These are phyloP conservation scores for Poecile montanus DNA, from an alignment of 2,797 vertebrate genomes.

Conservation along the genomic window DNA sequence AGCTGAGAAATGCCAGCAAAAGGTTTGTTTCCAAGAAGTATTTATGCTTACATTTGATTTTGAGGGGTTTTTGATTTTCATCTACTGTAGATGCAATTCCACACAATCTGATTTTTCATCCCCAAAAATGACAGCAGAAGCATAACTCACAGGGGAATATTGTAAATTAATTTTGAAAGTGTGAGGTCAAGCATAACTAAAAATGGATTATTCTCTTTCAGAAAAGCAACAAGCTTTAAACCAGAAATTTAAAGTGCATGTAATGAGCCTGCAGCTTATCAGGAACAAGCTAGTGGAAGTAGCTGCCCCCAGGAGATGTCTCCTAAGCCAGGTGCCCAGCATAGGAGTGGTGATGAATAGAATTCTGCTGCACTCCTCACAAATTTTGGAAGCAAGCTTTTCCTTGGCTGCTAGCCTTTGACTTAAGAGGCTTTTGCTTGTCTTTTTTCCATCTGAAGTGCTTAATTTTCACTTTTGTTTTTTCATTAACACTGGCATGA, in stretches of 20 bases:
- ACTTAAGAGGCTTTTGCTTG: background rate
- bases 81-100: slow-evolving; percentile 33
- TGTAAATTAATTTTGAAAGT: slow-evolving; percentile 36
- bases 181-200: slow-evolving; percentile 11
- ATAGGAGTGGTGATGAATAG: background rate
- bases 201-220: slow-evolving; percentile 39
- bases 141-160: background rate
- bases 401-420: background rate
- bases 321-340: background rate
- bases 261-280: background rate
- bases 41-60: background rate
- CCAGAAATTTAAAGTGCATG: background rate
- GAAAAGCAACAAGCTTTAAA: slow-evolving; percentile 22
- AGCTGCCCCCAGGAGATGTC: background rate
- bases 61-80: slow-evolving; percentile 3
- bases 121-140: slow-evolving; percentile 46
- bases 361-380: background rate
- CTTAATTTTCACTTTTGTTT: background rate
- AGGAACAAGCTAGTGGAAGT: background rate
- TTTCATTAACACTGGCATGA: background rate
- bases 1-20: background rate
- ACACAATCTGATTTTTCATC: slow-evolving; percentile 54
- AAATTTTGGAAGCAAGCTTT: background rate
- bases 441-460: background rate
- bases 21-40: background rate